Percentiles rank a stretch among this genome's conserved stretches.
These are phyloP conservation scores for Maniola hyperantus DNA, from an alignment of 2,888 invertebrate species.

Conservation along the genomic window DNA sequence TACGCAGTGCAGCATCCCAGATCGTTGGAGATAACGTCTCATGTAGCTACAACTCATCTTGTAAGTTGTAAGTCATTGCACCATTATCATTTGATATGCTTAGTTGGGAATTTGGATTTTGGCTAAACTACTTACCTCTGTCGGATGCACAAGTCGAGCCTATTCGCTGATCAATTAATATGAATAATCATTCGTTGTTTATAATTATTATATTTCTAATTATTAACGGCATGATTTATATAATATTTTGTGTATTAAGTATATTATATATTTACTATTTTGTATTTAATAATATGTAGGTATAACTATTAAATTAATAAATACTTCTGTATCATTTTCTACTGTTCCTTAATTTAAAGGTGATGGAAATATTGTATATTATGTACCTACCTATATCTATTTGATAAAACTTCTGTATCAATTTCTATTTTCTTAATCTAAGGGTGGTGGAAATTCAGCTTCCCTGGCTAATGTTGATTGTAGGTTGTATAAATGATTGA, in stretches of 20 bases:
- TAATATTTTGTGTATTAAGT: not conserved
- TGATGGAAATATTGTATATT: not conserved
- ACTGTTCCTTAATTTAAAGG: not conserved
- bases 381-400: not conserved
- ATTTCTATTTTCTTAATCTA: not conserved
- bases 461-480: not conserved
- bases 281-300: not conserved
- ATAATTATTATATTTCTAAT: not conserved
- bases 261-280: not conserved
- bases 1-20: slow-evolving; percentile 29
- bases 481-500: not conserved
- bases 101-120: not conserved
- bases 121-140: not conserved
- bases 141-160: not conserved
- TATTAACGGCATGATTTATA: slow-evolving; percentile 6
- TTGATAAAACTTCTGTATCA: not conserved
- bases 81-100: not conserved
- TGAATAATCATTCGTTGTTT: not conserved
- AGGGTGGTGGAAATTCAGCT: not conserved
- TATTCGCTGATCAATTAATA: not conserved
- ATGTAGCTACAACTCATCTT: not conserved
- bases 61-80: slow-evolving; percentile 20
- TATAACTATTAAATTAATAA: not conserved
- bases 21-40: not conserved
- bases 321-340: not conserved